Evolutionary conservation across 2,888 invertebrate species (phyloP).

Genomic region (Eupelmus urozonus): DNA sequence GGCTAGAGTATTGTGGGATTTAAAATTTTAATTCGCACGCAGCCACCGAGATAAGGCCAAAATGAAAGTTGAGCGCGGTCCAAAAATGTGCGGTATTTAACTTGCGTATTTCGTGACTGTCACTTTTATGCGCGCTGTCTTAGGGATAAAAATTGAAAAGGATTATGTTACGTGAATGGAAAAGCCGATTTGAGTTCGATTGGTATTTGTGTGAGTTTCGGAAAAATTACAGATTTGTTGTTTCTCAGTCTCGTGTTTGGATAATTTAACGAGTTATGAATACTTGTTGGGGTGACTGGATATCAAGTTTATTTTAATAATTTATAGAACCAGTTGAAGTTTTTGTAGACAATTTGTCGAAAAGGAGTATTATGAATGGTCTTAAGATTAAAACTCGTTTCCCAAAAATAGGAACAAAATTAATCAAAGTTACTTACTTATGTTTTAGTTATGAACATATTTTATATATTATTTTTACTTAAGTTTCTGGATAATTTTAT

Average conservation of each 20-base stretch:
- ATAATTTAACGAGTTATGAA: not conserved
- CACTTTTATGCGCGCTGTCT: no score
- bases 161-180: not conserved
- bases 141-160: not conserved
- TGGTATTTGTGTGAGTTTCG: slow-evolving; percentile 1
- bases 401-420: no score
- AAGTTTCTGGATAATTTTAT: not conserved
- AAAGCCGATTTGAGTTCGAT: slow-evolving; percentile 4
- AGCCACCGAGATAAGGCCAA: slow-evolving; percentile 25
- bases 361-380: no score
- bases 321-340: no score
- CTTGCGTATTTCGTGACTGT: not conserved
- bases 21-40: slow-evolving; percentile 22
- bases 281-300: no score
- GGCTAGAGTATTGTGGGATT: not conserved
- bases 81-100: not conserved
- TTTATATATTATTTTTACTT: no score
- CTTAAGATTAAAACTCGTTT: no score
- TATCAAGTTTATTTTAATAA: no score
- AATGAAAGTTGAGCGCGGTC: slow-evolving; percentile 8
- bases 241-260: not conserved
- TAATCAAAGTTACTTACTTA: no score
- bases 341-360: no score
- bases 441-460: no score
- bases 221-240: not conserved